Evolutionary conservation across 1,140 invertebrate genomes (phyloP).

Genomic region (Trialeurodes vaporariorum): DNA sequence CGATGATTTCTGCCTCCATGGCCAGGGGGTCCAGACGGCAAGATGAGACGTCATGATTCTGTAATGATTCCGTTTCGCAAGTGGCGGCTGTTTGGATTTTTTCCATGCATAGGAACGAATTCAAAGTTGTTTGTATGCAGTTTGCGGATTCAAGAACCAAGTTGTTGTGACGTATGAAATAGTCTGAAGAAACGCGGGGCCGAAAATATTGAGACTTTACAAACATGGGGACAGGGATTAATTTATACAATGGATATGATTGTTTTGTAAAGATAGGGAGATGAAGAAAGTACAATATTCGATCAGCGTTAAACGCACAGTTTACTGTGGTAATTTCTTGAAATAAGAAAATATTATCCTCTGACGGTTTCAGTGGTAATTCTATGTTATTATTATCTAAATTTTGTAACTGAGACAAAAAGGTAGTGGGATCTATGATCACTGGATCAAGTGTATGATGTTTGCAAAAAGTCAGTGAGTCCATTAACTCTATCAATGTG

Average conservation of each 20-base stretch:
- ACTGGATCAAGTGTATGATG: background rate
- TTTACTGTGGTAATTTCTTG: background rate
- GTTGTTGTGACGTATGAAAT: background rate
- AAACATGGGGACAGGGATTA: background rate
- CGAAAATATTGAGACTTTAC: background rate
- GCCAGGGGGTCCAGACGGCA: background rate
- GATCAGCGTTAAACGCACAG: background rate
- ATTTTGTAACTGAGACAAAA: background rate
- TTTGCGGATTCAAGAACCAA: background rate
- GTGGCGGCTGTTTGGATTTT: background rate
- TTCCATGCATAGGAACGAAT: background rate
- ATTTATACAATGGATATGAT: background rate
- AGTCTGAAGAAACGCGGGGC: background rate
- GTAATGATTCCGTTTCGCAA: background rate
- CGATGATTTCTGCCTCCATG: background rate
- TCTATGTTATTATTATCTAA: background rate
- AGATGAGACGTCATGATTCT: background rate
- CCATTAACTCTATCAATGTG: background rate
- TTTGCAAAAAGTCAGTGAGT: background rate
- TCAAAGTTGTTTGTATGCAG: background rate
- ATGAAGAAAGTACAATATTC: background rate
- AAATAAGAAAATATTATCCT: background rate
- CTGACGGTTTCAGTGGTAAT: background rate
- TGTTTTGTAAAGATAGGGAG: background rate
- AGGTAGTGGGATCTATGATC: background rate